A percentile compares a stretch with the other conserved stretches of the same genome.
phyloP scores from a whole-genome alignment of 2,888 invertebrate genomes.

The Tachystola acroxantha region DNA sequence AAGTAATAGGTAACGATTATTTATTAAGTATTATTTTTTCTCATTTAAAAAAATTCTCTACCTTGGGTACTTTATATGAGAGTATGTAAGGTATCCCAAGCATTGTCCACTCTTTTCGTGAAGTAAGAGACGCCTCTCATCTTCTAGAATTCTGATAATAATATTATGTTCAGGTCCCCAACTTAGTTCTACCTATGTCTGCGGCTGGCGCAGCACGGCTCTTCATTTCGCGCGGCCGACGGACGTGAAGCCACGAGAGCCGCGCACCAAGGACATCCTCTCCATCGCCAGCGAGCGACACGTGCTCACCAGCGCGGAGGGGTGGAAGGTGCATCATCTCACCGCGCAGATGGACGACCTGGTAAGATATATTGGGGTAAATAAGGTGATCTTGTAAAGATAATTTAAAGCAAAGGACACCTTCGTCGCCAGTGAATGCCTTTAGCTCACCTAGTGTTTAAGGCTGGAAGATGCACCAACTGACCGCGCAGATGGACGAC shows the following conservation, averaged over 20 bases:
- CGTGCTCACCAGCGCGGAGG: conserved; percentile 91
- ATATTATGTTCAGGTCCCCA: conserved; percentile 68
- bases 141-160: too few species aligned
- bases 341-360: conserved; percentile 96
- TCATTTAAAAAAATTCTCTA: too few species aligned
- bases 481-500: conserved; percentile 96
- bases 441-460: conserved; percentile 92
- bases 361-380: too few species aligned
- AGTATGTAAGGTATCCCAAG: too few species aligned
- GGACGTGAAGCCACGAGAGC: conserved; percentile 94
- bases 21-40: too few species aligned
- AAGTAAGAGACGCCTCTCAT: too few species aligned
- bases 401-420: conserved; percentile 83
- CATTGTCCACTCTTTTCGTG: too few species aligned
- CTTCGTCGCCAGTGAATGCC: conserved; percentile 91
- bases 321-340: conserved; percentile 96
- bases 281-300: conserved; percentile 94
- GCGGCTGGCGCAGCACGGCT: conserved; percentile 72
- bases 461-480: conserved; percentile 96
- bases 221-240: conserved; percentile 71
- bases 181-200: conserved; percentile 56
- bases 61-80: too few species aligned
- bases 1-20: too few species aligned
- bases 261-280: conserved; percentile 85
- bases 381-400: too few species aligned